These are phyloP conservation scores for Andrena cerasifolii DNA, from an alignment of 1,140 invertebrate species.

Conservation along the genomic window DNA sequence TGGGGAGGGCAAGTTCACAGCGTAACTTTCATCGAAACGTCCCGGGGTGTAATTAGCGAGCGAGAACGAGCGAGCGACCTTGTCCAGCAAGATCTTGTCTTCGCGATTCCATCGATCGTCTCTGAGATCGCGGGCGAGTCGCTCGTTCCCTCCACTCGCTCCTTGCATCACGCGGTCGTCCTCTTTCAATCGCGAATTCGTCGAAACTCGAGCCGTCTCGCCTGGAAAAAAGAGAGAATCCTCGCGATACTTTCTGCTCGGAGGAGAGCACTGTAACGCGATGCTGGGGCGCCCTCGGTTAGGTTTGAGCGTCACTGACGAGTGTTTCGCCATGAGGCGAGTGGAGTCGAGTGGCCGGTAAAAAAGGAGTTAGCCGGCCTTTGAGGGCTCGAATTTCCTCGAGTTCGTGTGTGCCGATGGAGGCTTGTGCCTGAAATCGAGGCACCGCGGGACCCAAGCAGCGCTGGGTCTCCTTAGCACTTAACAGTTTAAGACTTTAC, in stretches of 20 bases:
- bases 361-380: conserved; percentile 53
- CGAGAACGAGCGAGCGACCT: conserved; percentile 28
- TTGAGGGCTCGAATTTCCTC: conserved; percentile 60
- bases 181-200: conserved; percentile 3
- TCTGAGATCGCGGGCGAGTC: not conserved
- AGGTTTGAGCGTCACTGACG: conserved; percentile 53
- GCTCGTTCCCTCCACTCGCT: not conserved
- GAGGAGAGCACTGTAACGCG: not conserved
- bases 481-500: conserved; percentile 23
- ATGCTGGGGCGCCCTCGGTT: not conserved
- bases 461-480: not conserved
- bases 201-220: not conserved
- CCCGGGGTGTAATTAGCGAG: conserved; percentile 11
- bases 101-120: conserved; percentile 23
- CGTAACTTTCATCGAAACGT: conserved; percentile 22
- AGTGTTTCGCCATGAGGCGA: conserved; percentile 49
- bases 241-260: not conserved
- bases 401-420: conserved; percentile 26
- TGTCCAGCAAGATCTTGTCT: conserved; percentile 24
- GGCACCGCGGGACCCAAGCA: not conserved
- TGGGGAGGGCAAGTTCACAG: not conserved
- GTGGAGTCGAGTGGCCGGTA: conserved; percentile 42
- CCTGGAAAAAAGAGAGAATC: conserved; percentile 7
- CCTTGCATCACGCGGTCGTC: not conserved
- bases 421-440: conserved; percentile 12